Conservation (phyloP, 92 coral and sea anemone genomes). For the Paragorgia papillata region DNA sequence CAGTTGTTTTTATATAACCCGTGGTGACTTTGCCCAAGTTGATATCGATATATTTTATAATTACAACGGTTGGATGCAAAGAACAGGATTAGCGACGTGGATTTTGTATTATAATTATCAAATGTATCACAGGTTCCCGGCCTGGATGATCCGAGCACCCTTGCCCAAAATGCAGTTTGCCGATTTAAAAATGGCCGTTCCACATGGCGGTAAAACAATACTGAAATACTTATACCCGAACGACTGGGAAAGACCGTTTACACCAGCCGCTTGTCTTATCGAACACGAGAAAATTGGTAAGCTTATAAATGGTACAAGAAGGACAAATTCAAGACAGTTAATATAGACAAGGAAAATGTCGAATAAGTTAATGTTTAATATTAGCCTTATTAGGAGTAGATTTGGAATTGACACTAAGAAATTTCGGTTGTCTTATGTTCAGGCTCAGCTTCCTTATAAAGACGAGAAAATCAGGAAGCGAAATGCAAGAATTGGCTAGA, state of each 20-base stretch:
- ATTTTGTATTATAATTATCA: slow-evolving; percentile 21
- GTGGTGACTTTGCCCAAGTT: slow-evolving; percentile 38
- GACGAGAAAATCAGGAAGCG: no score
- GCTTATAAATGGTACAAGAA: no score
- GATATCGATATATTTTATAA: slow-evolving; percentile 35
- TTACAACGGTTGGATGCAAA: slow-evolving; percentile 39
- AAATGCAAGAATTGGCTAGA: no score
- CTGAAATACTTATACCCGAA: slow-evolving; percentile 30
- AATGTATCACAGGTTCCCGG: slow-evolving; percentile 30
- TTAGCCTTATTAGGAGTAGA: no score
- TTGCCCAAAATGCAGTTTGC: slow-evolving; percentile 29
- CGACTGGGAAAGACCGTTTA: slow-evolving; percentile 35
- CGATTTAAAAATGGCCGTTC: slow-evolving; percentile 6
- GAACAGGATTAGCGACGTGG: slow-evolving; percentile 21
- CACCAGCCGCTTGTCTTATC: slow-evolving; percentile 25
- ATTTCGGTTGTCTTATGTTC: no score
- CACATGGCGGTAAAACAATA: slow-evolving; percentile 22
- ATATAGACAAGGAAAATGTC: no score
- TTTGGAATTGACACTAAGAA: no score
- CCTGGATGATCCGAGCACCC: slow-evolving; percentile 8
- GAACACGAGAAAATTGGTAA: no score
- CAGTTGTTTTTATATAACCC: slow-evolving; percentile 33
- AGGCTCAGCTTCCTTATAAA: no score
- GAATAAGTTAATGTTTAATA: no score
- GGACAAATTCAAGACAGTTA: no score